phyloP scores from a whole-genome alignment of 1,140 invertebrate species.

The Oppia nitens region DNA sequence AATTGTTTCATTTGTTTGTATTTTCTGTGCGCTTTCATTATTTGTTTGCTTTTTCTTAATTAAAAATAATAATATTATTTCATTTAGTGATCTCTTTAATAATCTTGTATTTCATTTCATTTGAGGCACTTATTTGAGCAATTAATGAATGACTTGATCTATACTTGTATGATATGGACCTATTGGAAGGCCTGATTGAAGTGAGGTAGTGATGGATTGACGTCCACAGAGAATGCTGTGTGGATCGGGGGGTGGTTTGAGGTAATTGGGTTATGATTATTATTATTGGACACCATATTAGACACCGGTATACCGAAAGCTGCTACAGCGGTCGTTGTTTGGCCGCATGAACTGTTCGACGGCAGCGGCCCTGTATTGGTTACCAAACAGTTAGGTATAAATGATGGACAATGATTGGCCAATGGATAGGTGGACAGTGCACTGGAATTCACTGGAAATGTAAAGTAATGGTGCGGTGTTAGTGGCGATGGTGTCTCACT shows the following conservation, averaged over 20 bases:
- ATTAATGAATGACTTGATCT: background rate
- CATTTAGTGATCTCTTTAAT: background rate
- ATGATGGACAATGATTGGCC: background rate
- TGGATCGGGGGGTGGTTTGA: background rate
- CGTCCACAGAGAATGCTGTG: background rate
- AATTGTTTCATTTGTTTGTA: too few relatives aligned
- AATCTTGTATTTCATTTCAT: background rate
- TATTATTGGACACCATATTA: too few relatives aligned
- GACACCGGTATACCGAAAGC: background rate
- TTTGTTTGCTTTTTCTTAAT: background rate
- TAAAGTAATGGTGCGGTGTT: background rate
- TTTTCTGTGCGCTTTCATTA: background rate
- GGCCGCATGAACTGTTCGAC: background rate
- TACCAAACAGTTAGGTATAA: background rate
- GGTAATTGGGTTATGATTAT: background rate
- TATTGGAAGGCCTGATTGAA: constrained; percentile 11
- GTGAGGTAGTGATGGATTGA: constrained; percentile 3
- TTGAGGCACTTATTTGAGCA: background rate
- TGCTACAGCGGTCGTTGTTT: background rate
- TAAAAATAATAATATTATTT: background rate
- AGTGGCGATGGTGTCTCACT: background rate
- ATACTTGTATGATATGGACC: background rate
- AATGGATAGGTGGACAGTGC: background rate
- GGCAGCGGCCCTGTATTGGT: background rate
- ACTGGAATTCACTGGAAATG: background rate